Base-by-base conservation (phyloP, 2,888 invertebrate genomes). In the Ptychoptera albimana region DNA sequence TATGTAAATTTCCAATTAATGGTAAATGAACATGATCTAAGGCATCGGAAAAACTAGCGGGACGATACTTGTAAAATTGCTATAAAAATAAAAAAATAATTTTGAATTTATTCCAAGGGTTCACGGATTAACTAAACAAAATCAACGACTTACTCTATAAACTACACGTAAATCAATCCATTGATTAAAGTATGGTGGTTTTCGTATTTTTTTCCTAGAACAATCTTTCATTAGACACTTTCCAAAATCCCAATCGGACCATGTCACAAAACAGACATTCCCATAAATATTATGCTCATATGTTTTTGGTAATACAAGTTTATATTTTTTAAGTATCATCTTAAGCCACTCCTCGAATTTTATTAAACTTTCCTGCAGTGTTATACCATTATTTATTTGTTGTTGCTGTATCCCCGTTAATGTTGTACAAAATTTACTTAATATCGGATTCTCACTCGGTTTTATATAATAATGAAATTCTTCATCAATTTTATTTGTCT, bases 191-290 rank as follows among this genome's bases (percentile, higher is more conserved):
- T 69, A 66, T 11, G 63, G 57, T 9, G 71, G 66, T 52, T 69
- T 71, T 39, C 60, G 57, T 43, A 77, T 59, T 32, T 67, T 61
- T 57, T 77, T 77, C n/a, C 77, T 61, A 37, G 58, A 61, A 51
- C 73, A 72, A 56, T 77, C 77, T 52, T 72, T 70, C 41, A 66
- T 62, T 29, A 77, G 57, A 51, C 74, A 77, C 15, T 67, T 68
- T 8, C 70, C 70, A 41, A 77, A 66, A 59, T 77, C 77, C 75
- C 75, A 77, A 58, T 77, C 74, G 48, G 69, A 68, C 76, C 77
- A 77, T 30, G 75, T 76, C 38, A 72, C 70, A 52, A 70, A 68
- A 6, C 65, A 65, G 50, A 67, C 69, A 50, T 64, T 66, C 46
- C 65, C 66, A 44, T 58, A 52, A 49, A 72, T 56, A 44, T 66